phyloP scores from a whole-genome alignment of 2,113 vertebrate species.

The Ciconia maguari region DNA sequence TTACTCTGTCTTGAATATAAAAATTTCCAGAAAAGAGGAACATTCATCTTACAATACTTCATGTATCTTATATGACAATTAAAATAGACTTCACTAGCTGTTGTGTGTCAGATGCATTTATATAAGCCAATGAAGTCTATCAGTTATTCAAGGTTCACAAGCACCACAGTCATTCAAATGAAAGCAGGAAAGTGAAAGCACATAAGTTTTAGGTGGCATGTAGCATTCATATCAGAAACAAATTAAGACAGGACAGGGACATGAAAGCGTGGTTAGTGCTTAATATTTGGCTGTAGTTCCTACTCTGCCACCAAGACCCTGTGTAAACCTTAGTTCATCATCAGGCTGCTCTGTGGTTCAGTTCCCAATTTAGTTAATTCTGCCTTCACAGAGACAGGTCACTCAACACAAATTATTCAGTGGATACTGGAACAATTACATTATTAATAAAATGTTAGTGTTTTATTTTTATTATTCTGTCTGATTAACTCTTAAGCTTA shows the following conservation, averaged over 20 bases:
- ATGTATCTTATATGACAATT: conserved; percentile 32
- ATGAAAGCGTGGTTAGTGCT: background rate
- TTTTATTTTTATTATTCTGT: background rate
- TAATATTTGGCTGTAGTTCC: background rate
- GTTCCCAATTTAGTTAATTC: background rate
- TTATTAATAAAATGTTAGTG: background rate
- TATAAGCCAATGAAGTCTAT: background rate
- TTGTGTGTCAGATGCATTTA: background rate
- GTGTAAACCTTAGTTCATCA: background rate
- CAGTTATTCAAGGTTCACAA: background rate
- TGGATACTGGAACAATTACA: background rate
- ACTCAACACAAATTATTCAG: background rate
- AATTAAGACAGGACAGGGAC: background rate
- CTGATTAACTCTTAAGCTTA: background rate
- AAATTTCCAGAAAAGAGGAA: background rate
- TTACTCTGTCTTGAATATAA: conserved; percentile 29
- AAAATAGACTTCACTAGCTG: conserved; percentile 26
- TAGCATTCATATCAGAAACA: background rate
- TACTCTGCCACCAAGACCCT: background rate
- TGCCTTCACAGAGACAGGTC: background rate
- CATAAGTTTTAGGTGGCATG: rapidly evolving
- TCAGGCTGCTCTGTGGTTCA: background rate
- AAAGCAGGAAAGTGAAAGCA: background rate
- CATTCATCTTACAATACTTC: background rate
- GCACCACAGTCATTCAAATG: background rate